A percentile compares a stretch with the other conserved stretches of the same genome.
Conservation (phyloP, 1,140 invertebrate genomes). For the Bombyx mandarina region DNA sequence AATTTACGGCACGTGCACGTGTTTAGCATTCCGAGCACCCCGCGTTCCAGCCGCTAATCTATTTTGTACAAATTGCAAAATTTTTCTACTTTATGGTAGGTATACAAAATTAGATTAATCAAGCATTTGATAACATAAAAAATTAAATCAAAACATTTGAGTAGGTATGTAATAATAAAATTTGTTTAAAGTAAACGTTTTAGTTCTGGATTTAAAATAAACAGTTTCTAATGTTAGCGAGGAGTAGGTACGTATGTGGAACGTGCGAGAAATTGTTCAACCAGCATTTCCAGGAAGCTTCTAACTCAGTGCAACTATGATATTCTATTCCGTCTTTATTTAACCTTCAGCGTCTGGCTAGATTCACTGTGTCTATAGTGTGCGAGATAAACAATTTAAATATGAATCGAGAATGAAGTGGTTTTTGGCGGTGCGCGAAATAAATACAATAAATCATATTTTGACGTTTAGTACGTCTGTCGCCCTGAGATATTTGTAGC, state of each 20-base stretch:
- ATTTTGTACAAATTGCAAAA: constrained; percentile 15
- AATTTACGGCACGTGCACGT: constrained; percentile 45
- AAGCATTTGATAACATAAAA: too few relatives aligned
- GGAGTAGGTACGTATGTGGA: constrained; percentile 17
- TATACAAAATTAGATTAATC: too few relatives aligned
- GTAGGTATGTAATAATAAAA: constrained; percentile 1
- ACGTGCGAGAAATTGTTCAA: constrained; percentile 35
- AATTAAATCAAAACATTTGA: neutral
- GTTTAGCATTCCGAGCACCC: constrained; percentile 39
- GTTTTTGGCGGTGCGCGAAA: constrained; percentile 22
- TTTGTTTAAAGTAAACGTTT: constrained; percentile 2
- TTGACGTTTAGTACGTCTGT: constrained; percentile 26
- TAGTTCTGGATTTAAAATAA: constrained; percentile 23
- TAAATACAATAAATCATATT: constrained; percentile 53
- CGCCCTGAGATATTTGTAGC: constrained; percentile 34
- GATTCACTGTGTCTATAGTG: constrained; percentile 30
- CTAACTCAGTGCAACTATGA: constrained; percentile 26
- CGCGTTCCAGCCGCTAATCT: constrained; percentile 29
- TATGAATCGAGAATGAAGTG: constrained; percentile 30
- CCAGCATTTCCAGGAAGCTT: constrained; percentile 43
- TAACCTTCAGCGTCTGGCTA: constrained; percentile 50
- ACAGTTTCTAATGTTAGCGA: constrained; percentile 38
- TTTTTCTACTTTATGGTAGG: too few relatives aligned
- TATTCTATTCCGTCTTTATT: constrained; percentile 29
- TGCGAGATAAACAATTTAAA: constrained; percentile 41